A percentile compares a stretch with the other conserved stretches of the same genome.
Evolutionary conservation across 1,140 invertebrate genomes (phyloP).

Genomic region (Drosophila rufa): DNA sequence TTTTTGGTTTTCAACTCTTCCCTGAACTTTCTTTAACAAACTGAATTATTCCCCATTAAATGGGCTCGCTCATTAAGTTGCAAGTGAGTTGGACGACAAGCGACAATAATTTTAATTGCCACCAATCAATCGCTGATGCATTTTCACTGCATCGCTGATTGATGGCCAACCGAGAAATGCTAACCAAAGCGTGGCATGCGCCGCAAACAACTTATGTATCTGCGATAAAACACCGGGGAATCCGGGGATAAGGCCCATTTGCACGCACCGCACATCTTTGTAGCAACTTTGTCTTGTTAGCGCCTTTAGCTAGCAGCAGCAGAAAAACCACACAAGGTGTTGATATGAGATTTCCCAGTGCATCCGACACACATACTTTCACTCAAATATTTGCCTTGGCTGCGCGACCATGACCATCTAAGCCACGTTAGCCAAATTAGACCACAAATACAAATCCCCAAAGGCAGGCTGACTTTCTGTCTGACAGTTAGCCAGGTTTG

Average conservation of each 20-base stretch:
- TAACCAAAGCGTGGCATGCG: constrained; percentile 47
- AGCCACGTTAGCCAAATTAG: constrained; percentile 62
- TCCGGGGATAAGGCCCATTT: constrained; percentile 4
- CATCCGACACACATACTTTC: constrained; percentile 64
- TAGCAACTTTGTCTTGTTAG: constrained; percentile 25
- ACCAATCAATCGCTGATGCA: constrained; percentile 21
- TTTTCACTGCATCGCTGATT: constrained; percentile 50
- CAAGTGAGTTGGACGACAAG: constrained; percentile 12
- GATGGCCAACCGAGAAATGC: constrained; percentile 35
- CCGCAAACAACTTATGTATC: constrained; percentile 16
- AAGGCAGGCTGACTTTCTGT: constrained; percentile 8
- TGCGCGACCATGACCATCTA: constrained; percentile 55
- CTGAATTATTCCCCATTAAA: constrained; percentile 50
- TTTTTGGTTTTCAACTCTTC: not conserved
- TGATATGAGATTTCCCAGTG: constrained; percentile 17
- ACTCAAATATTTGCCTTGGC: constrained; percentile 75
- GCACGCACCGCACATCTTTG: constrained; percentile 17
- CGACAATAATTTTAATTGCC: constrained; percentile 43
- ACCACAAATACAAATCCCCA: constrained; percentile 61
- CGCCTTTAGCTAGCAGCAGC: constrained; percentile 2
- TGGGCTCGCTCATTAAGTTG: constrained; percentile 24
- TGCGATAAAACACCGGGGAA: not conserved
- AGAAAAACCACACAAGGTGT: constrained; percentile 67
- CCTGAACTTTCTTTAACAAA: constrained; percentile 1
- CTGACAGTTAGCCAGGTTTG: constrained; percentile 1